Percentiles rank a stretch among this genome's conserved stretches.
phyloP scores from a whole-genome alignment of 64 coral and sea anemone genomes.

The Montipora efflorescens region DNA sequence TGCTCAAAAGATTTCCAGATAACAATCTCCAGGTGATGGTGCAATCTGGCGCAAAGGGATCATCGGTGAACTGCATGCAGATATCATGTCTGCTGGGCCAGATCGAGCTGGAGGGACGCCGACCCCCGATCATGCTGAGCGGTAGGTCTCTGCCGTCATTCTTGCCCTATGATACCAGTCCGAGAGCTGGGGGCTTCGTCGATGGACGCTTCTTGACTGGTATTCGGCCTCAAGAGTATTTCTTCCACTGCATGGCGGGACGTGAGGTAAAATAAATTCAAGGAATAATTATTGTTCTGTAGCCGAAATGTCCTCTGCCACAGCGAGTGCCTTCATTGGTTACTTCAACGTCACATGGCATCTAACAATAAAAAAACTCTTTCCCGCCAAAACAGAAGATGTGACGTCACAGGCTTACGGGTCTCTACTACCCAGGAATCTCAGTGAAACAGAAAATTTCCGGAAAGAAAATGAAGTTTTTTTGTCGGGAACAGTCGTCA shows the following conservation, averaged over 20 bases:
- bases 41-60: constrained; percentile 92
- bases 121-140: constrained; percentile 94
- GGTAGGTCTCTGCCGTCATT: constrained; percentile 95
- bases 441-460: too few relatives aligned
- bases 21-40: constrained; percentile 99
- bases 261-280: constrained; percentile 72
- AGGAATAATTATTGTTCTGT: too few relatives aligned
- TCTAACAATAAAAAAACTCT: too few relatives aligned
- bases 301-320: too few relatives aligned
- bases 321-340: too few relatives aligned
- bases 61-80: constrained; percentile 96
- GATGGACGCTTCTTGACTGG: constrained; percentile 97
- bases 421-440: too few relatives aligned
- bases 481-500: too few relatives aligned
- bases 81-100: constrained; percentile 93
- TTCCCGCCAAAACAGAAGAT: too few relatives aligned
- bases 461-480: too few relatives aligned
- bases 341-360: too few relatives aligned
- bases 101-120: constrained; percentile 95
- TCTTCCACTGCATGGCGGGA: constrained; percentile 99
- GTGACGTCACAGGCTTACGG: too few relatives aligned
- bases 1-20: constrained; percentile 81
- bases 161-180: constrained; percentile 91
- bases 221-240: constrained; percentile 97
- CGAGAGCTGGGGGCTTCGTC: constrained; percentile 94